Percentiles rank a stretch among this genome's conserved stretches.
Evolutionary conservation across 2,888 invertebrate genomes (phyloP).

Genomic region (Gastracanthus pulcherrimus): DNA sequence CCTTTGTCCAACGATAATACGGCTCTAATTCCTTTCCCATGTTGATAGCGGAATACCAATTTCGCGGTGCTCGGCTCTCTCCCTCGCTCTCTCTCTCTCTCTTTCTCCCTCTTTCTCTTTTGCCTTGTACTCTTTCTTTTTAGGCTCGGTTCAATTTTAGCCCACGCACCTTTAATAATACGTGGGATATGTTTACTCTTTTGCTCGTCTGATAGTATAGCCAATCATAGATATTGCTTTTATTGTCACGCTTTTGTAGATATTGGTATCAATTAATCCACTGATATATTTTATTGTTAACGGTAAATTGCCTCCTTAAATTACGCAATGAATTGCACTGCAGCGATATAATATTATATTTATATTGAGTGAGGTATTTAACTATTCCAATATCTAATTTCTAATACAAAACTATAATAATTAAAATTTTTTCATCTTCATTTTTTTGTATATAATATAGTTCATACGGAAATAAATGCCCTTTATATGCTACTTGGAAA

Average conservation of each 20-base stretch:
- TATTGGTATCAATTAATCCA: background rate
- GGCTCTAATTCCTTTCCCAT: slow-evolving; percentile 31
- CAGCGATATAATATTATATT: background rate
- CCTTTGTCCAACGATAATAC: slow-evolving; percentile 35
- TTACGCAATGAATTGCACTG: background rate
- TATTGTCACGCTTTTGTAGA: background rate
- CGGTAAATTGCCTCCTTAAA: background rate
- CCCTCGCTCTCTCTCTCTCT: background rate
- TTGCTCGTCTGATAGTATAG: background rate
- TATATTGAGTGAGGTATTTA: no score
- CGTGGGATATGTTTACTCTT: background rate
- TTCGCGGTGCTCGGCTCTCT: background rate
- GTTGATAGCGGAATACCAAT: slow-evolving; percentile 31
- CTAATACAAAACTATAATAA: background rate
- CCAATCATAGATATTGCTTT: background rate
- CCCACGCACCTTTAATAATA: background rate
- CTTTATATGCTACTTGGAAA: no score
- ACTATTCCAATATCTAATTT: no score
- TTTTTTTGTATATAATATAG: no score
- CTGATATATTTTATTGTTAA: background rate
- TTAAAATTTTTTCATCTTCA: background rate
- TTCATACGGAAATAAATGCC: no score
- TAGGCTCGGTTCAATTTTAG: background rate
- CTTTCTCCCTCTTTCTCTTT: background rate
- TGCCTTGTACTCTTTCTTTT: no score